A percentile compares a stretch with the other conserved stretches of the same genome.
Conservation (phyloP, 1,140 invertebrate genomes). For the Dendrolimus kikuchii region DNA sequence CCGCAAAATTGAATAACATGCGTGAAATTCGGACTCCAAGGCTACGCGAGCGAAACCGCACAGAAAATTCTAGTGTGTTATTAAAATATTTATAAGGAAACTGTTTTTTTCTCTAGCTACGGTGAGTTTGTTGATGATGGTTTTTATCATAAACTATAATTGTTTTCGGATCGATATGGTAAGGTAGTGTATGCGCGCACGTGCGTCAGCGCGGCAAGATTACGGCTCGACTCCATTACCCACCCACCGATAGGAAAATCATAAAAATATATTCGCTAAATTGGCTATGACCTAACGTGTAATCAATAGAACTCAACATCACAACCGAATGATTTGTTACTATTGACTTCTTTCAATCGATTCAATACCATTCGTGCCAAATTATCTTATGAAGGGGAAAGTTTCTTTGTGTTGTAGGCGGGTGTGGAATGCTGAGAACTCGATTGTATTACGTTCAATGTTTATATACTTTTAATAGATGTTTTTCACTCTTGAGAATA, state of each 20-base stretch:
- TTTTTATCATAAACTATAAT: conserved; percentile 28
- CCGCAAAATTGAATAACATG: too few relatives aligned
- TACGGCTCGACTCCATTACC: conserved; percentile 36
- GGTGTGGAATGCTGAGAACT: too few relatives aligned
- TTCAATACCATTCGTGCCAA: not conserved
- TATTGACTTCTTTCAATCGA: too few relatives aligned
- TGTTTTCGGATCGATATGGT: conserved; percentile 22
- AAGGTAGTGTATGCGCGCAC: conserved; percentile 13
- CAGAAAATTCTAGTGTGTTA: not conserved
- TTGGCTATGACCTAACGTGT: conserved; percentile 28
- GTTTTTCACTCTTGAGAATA: too few relatives aligned
- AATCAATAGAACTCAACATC: conserved; percentile 10
- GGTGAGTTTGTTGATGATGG: conserved; percentile 19
- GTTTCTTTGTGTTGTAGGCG: too few relatives aligned
- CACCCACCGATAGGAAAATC: conserved; percentile 33
- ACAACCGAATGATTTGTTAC: too few relatives aligned
- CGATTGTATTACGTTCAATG: too few relatives aligned
- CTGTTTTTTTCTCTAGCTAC: conserved; percentile 1
- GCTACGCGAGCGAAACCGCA: too few relatives aligned
- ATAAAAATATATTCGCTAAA: conserved; percentile 41
- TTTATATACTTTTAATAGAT: too few relatives aligned
- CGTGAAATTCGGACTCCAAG: too few relatives aligned
- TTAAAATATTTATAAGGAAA: not conserved
- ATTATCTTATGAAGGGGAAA: too few relatives aligned
- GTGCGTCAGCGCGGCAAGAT: conserved; percentile 38